Evolutionary conservation across 2,113 vertebrate species (phyloP).

Genomic region (Dromas ardeola): DNA sequence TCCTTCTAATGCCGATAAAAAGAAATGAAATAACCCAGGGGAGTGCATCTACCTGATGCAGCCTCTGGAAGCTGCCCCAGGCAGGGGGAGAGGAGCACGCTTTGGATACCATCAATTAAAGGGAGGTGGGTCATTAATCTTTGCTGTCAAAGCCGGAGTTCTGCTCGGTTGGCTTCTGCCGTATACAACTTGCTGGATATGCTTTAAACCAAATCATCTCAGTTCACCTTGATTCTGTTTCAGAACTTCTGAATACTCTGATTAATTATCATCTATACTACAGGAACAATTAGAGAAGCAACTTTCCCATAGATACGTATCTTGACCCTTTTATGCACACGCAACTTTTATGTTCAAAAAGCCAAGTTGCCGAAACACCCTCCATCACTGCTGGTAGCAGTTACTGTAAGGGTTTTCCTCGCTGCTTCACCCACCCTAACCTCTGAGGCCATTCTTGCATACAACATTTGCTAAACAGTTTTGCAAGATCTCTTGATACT

Average conservation of each 20-base stretch:
- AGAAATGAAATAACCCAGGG: slow-evolving; percentile 23
- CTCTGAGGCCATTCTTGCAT: not conserved
- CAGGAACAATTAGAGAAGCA: not conserved
- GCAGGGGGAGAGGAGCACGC: slow-evolving; percentile 13
- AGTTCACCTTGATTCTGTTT: not conserved
- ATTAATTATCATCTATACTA: not conserved
- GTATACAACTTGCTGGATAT: not conserved
- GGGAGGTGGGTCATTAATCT: slow-evolving; percentile 58
- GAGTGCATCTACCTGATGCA: slow-evolving; percentile 37
- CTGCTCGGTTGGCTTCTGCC: not conserved
- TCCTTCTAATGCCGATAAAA: not conserved
- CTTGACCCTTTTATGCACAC: not conserved
- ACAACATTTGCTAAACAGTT: not conserved
- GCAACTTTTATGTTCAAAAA: not conserved
- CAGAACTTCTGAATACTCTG: not conserved
- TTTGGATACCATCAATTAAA: slow-evolving; percentile 47
- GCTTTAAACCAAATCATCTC: not conserved
- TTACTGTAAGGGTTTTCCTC: not conserved
- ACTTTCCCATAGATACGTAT: not conserved
- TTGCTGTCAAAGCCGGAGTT: slow-evolving; percentile 49
- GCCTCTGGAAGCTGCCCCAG: slow-evolving; percentile 29
- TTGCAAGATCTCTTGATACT: not conserved
- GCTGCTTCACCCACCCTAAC: not conserved
- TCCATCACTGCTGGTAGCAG: not conserved
- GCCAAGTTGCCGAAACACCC: not conserved